Percentiles rank a stretch among this genome's conserved stretches.
phyloP scores from a whole-genome alignment of 2,888 invertebrate genomes.

The Xanthorhoe spadicearia region DNA sequence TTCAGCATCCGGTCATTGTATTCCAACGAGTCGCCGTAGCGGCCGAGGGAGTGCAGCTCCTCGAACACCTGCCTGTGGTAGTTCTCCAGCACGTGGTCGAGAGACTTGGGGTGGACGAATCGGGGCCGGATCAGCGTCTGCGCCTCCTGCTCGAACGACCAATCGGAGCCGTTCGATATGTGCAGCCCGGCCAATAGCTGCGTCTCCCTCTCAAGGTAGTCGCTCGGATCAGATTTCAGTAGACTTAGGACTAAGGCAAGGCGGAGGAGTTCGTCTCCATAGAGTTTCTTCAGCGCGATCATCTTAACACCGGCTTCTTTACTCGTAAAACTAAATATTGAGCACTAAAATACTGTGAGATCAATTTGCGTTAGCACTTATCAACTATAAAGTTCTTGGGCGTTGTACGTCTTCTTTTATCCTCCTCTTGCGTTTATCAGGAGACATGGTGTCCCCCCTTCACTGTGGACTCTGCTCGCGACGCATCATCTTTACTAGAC shows the following conservation, averaged over 20 bases:
- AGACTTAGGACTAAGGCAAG: conserved; percentile 92
- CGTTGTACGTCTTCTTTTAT: conserved; percentile 46
- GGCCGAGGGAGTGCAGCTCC: conserved; percentile 89
- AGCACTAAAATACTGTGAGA: conserved; percentile 78
- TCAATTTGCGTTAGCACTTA: conserved; percentile 61
- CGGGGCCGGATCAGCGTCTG: conserved; percentile 85
- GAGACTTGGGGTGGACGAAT: conserved; percentile 88
- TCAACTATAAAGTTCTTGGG: conserved; percentile 28
- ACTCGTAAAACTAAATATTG: conserved; percentile 51
- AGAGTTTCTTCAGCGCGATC: conserved; percentile 93
- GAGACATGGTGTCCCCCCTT: conserved; percentile 67
- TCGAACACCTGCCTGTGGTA: conserved; percentile 90
- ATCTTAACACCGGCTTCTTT: conserved; percentile 68
- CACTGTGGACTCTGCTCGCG: conserved; percentile 56
- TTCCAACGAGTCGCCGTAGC: conserved; percentile 64
- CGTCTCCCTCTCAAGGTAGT: conserved; percentile 85
- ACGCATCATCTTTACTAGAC: conserved; percentile 41
- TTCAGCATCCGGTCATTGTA: conserved; percentile 78
- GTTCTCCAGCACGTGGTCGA: conserved; percentile 88
- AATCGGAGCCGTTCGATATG: conserved; percentile 87
- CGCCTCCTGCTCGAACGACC: conserved; percentile 86
- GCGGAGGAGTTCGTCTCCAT: conserved; percentile 92
- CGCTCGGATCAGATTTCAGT: conserved; percentile 90
- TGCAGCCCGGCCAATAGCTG: conserved; percentile 84
- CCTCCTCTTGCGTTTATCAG: conserved; percentile 77